A percentile compares a stretch with the other conserved stretches of the same genome.
Evolutionary conservation across 1,140 invertebrate species (phyloP).

Genomic region (Anoplophora glabripennis): DNA sequence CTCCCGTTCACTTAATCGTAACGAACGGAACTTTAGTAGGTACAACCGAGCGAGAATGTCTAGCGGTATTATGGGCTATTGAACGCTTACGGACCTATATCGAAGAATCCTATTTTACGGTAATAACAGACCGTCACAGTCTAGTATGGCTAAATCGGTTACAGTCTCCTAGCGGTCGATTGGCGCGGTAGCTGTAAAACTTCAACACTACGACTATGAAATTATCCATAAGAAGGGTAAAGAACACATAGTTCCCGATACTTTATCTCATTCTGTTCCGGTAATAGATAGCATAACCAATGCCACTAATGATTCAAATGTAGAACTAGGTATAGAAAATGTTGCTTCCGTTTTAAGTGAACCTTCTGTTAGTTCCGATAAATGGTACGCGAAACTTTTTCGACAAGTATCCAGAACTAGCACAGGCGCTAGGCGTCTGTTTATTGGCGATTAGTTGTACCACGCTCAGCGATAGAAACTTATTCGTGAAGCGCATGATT

Average conservation of each 20-base stretch:
- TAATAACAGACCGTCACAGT: conserved; percentile 49
- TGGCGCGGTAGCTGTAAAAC: conserved; percentile 8
- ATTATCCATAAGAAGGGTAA: conserved; percentile 8
- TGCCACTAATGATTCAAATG: too few species aligned
- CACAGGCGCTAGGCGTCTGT: too few species aligned
- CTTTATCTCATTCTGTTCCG: conserved; percentile 9
- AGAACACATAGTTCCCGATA: conserved; percentile 12
- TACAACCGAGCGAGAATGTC: conserved; percentile 47
- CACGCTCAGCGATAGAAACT: neutral
- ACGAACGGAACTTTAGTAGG: conserved; percentile 47
- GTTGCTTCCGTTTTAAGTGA: neutral
- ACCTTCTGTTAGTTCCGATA: neutral
- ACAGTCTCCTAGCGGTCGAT: conserved; percentile 26
- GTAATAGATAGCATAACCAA: neutral
- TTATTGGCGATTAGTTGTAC: conserved; percentile 8
- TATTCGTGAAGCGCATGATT: conserved; percentile 3
- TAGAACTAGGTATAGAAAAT: neutral
- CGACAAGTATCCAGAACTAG: neutral
- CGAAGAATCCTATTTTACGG: conserved; percentile 44
- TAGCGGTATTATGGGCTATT: conserved; percentile 48
- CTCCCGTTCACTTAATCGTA: conserved; percentile 35
- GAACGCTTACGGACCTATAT: conserved; percentile 45
- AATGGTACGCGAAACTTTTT: neutral
- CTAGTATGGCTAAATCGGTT: conserved; percentile 39
- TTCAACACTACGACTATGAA: conserved; percentile 7